Evolutionary conservation across 2,888 invertebrate genomes (phyloP).

Genomic region (Orchestes rusci): DNA sequence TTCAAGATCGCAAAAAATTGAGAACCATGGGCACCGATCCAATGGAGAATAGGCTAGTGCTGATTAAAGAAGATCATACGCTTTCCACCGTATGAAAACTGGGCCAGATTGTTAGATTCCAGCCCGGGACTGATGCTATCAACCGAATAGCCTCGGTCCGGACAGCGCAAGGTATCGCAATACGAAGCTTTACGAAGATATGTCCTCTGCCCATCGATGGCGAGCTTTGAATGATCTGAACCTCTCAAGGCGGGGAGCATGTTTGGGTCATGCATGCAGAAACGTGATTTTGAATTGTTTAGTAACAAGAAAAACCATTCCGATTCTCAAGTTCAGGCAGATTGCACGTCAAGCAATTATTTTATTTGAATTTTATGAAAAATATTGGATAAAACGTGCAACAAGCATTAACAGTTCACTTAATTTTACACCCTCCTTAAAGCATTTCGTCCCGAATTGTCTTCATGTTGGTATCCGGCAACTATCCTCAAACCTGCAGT

Average conservation of each 20-base stretch:
- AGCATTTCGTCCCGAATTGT: too few relatives aligned
- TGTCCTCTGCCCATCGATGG: not conserved
- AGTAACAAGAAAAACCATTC: too few relatives aligned
- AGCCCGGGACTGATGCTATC: not conserved
- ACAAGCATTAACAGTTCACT: too few relatives aligned
- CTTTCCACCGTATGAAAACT: not conserved
- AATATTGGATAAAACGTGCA: too few relatives aligned
- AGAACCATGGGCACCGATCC: not conserved
- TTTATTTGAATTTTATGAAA: too few relatives aligned
- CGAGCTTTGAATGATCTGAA: not conserved
- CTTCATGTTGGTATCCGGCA: too few relatives aligned
- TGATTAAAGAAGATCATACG: not conserved
- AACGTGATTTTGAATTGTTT: too few relatives aligned
- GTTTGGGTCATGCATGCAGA: not conserved
- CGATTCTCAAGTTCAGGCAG: too few relatives aligned
- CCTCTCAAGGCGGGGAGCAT: not conserved
- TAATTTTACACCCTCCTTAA: too few relatives aligned
- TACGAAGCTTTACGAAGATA: not conserved
- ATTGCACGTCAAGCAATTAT: too few relatives aligned
- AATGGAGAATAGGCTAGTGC: not conserved
- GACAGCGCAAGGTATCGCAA: not conserved
- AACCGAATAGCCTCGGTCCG: not conserved
- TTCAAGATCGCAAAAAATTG: not conserved
- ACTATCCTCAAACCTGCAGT: too few relatives aligned
- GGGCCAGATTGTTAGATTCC: not conserved